phyloP scores from a whole-genome alignment of 2,888 invertebrate species.

The Ophion slaviceki region DNA sequence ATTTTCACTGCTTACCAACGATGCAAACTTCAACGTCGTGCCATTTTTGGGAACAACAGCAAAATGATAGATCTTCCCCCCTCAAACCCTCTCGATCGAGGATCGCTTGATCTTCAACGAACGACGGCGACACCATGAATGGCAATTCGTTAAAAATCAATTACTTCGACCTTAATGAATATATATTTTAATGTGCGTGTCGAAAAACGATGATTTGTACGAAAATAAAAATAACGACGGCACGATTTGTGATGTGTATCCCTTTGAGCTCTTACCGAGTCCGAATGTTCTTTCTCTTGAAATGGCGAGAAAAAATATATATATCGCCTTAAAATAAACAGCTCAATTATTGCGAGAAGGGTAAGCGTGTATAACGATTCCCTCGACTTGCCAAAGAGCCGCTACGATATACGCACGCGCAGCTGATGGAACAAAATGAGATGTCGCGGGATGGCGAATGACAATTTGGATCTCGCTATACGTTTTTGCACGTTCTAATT shows the following conservation, averaged over 20 bases:
- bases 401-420: background rate
- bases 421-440: slow-evolving; percentile 43
- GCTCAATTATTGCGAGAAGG: slow-evolving; percentile 59
- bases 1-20: too few species aligned
- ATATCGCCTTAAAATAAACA: slow-evolving; percentile 48
- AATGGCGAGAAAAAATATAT: slow-evolving; percentile 17
- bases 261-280: background rate
- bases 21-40: too few species aligned
- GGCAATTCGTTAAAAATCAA: slow-evolving; percentile 9
- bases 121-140: background rate
- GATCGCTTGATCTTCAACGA: too few species aligned
- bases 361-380: slow-evolving; percentile 35
- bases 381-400: slow-evolving; percentile 1
- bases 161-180: background rate
- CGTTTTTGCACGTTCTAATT: slow-evolving; percentile 54
- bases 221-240: background rate
- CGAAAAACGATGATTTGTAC: background rate
- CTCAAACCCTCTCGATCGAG: too few species aligned
- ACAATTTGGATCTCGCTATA: slow-evolving; percentile 37
- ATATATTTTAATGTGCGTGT: background rate
- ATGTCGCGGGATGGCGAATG: slow-evolving; percentile 40
- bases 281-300: slow-evolving; percentile 3
- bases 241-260: background rate
- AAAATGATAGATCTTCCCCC: too few species aligned
- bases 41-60: too few species aligned